Evolutionary conservation across 2,797 vertebrate species (phyloP).

Genomic region (Crenuchus spilurus): DNA sequence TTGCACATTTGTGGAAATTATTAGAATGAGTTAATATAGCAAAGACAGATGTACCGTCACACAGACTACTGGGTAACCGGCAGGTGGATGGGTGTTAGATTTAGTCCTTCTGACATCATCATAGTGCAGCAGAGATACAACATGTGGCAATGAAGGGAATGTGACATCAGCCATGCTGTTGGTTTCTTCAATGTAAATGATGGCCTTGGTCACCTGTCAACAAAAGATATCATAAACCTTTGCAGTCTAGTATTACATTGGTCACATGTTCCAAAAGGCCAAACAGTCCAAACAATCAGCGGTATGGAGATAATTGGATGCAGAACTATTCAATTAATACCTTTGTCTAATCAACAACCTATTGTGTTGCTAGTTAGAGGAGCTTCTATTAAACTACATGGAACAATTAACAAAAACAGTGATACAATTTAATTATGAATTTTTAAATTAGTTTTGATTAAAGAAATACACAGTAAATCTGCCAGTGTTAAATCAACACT

Average conservation of each 20-base stretch:
- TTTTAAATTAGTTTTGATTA: too few species aligned
- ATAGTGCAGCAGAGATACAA: constrained; percentile 88
- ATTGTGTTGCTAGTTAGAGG: too few species aligned
- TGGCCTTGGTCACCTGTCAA: constrained; percentile 84
- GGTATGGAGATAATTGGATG: too few species aligned
- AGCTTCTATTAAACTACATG: too few species aligned
- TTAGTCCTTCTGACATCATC: constrained; percentile 76
- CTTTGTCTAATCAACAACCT: too few species aligned
- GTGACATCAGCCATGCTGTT: constrained; percentile 93
- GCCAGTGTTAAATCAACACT: too few species aligned
- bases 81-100: constrained; percentile 75
- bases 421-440: too few species aligned
- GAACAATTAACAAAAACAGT: too few species aligned
- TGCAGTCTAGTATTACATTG: background rate
- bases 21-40: too few species aligned
- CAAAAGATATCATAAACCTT: background rate
- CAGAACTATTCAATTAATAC: too few species aligned
- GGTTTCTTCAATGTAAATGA: constrained; percentile 92
- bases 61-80: constrained; percentile 92
- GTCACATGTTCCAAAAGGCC: background rate
- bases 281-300: background rate
- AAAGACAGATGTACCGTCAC: constrained; percentile 82
- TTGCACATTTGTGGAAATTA: background rate
- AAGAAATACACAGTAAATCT: too few species aligned
- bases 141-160: constrained; percentile 90